Percentiles rank a stretch among this genome's conserved stretches.
These are phyloP conservation scores for Sarcophaga variegata DNA, from an alignment of 2,888 invertebrate species.

Conservation along the genomic window DNA sequence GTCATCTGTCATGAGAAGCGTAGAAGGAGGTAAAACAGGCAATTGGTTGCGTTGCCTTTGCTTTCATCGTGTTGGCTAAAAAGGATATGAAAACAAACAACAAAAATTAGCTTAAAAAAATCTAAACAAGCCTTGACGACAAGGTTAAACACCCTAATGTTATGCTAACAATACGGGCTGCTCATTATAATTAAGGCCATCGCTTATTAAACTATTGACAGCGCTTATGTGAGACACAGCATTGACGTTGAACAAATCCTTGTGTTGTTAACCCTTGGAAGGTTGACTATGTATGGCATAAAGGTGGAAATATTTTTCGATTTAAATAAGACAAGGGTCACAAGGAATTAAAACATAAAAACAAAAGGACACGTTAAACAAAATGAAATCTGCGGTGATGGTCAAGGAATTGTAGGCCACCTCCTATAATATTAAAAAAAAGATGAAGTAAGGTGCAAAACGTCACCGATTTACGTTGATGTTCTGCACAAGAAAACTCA, in stretches of 20 bases:
- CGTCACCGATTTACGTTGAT: too few species aligned
- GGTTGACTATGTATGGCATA: neutral
- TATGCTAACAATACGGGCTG: neutral
- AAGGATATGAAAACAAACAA: neutral
- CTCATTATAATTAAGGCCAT: neutral
- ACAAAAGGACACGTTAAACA: too few species aligned
- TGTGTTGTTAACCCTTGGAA: neutral
- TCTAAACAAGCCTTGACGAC: neutral
- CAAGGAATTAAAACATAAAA: too few species aligned
- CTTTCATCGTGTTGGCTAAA: neutral
- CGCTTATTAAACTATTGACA: neutral
- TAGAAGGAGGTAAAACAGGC: conserved; percentile 7
- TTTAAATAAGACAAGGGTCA: neutral
- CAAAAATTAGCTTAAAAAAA: neutral
- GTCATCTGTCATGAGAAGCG: neutral
- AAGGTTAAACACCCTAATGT: conserved; percentile 13
- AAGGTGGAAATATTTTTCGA: neutral
- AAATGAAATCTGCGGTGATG: too few species aligned
- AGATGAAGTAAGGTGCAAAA: too few species aligned
- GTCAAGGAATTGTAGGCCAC: too few species aligned
- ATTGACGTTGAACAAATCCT: neutral
- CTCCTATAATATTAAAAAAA: too few species aligned
- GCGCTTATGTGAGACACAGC: neutral
- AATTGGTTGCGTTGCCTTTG: conserved; percentile 8
- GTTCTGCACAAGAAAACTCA: too few species aligned